Evolutionary conservation across 2,888 invertebrate genomes (phyloP), one percentile per base, ranked within the genome.

Genomic region (Nephrocerus scutellatus): DNA sequence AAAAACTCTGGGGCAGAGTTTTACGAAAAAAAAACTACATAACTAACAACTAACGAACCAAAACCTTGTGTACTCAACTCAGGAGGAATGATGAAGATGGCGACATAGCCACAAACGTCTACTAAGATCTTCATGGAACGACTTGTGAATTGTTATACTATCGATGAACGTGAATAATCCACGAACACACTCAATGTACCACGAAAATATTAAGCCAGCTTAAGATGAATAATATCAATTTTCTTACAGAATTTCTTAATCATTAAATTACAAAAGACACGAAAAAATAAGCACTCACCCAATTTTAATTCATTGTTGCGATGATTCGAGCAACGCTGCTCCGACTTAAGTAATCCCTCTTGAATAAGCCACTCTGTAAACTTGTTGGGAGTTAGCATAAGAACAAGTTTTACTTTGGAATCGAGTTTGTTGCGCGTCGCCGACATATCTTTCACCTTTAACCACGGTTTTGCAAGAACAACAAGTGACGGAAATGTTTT

Each of bases 341-440:
- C 86, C 0, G 85, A 80, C 22, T 82, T 74, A 3, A 90, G 77
- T 2, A 89, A 62, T 0, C 89, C 89, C 60, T 86, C 84, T 58
- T 89, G 88, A 41, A 90, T 84, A 34, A 90, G 73, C 88, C 89
- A 90, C 70, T 90, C 90, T 0, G 87, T 86, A 59, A 89, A 88
- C 66, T 86, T 86, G 48, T 85, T 82, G 0, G 88, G 81, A 0
- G 81, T 79, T 57, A 82, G 79, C 77, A 87, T 84, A 10, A 90
- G 70, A 5, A 88, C 84, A 2, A 80, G 74, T 64, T 89, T 90
- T 2, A 90, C 88, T 63, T 84, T 84, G 24, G 79, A 75, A 69
- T 90, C 89, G 4, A 83, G 66, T 15, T 75, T 70, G 2, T 74
- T 70, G 10, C 82, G 73, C 53, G 82, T 81, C 0, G 74, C 65